Conservation (phyloP, 2,888 invertebrate genomes). For the Acanthopleura granulata region DNA sequence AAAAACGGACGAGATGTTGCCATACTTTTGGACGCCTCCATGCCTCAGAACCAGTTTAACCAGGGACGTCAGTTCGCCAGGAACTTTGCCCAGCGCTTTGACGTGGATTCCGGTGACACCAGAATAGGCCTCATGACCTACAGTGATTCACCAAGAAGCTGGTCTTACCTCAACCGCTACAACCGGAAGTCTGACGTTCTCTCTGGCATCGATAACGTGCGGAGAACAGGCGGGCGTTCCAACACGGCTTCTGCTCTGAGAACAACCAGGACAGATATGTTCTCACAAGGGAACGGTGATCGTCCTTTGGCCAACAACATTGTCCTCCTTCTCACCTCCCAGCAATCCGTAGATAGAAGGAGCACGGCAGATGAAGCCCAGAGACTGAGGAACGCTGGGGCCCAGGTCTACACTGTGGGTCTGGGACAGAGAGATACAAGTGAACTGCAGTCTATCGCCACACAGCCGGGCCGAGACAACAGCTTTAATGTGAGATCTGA, state of each 20-base stretch:
- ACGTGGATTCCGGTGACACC: constrained; percentile 43
- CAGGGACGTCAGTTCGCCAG: constrained; percentile 45
- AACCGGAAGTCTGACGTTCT: not conserved
- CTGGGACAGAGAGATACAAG: not conserved
- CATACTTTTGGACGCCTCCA: constrained; percentile 50
- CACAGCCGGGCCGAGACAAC: constrained; percentile 1
- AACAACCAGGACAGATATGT: constrained; percentile 38
- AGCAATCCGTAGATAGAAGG: constrained; percentile 11
- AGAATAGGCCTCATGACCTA: constrained; percentile 49
- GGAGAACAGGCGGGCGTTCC: constrained; percentile 39
- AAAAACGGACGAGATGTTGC: constrained; percentile 36
- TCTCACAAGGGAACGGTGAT: constrained; percentile 48
- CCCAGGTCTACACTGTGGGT: constrained; percentile 2
- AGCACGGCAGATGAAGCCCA: not conserved
- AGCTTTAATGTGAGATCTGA: not conserved
- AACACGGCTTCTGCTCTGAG: constrained; percentile 20
- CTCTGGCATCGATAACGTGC: not conserved
- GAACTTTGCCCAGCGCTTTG: constrained; percentile 37
- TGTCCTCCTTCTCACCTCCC: constrained; percentile 52
- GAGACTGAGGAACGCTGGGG: not conserved
- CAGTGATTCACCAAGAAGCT: constrained; percentile 29
- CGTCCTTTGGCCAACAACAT: constrained; percentile 48
- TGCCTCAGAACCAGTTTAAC: constrained; percentile 40
- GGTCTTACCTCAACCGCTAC: not conserved
- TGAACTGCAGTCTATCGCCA: not conserved